A percentile compares a stretch with the other conserved stretches of the same genome.
These are phyloP conservation scores for Perizoma flavofasciatum DNA, from an alignment of 2,888 invertebrate species.

Conservation along the genomic window DNA sequence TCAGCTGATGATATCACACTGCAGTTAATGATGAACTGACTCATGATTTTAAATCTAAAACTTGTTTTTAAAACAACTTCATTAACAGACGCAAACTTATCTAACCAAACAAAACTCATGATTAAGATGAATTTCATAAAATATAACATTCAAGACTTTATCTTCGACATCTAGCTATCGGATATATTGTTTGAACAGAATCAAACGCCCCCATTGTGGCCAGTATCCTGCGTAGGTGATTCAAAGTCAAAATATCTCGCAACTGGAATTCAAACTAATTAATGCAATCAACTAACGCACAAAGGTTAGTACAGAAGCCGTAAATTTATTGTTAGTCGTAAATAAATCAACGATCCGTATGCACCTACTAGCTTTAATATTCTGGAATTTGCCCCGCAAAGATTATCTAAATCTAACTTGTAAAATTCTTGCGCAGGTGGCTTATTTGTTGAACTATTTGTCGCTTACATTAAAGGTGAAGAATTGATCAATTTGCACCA, in stretches of 20 bases:
- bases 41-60: too few relatives aligned
- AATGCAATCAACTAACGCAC: conserved; percentile 37
- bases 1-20: too few relatives aligned
- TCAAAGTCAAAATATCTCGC: conserved; percentile 20
- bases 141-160: too few relatives aligned
- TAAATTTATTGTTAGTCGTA: conserved; percentile 41
- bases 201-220: neutral
- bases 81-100: too few relatives aligned
- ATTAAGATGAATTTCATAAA: too few relatives aligned
- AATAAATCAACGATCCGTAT: conserved; percentile 37
- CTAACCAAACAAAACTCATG: too few relatives aligned
- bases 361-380: conserved; percentile 16
- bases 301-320: conserved; percentile 40
- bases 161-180: too few relatives aligned
- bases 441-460: conserved; percentile 28
- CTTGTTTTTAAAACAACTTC: too few relatives aligned
- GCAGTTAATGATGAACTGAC: too few relatives aligned
- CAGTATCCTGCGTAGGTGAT: conserved; percentile 26
- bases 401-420: conserved; percentile 27
- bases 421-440: conserved; percentile 28
- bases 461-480: conserved; percentile 20
- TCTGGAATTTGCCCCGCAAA: conserved; percentile 28
- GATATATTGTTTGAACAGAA: too few relatives aligned
- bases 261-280: conserved; percentile 40
- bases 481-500: conserved; percentile 22